These are phyloP conservation scores for Dolichoris vasculosae DNA, from an alignment of 1,140 invertebrate species.

Conservation along the genomic window DNA sequence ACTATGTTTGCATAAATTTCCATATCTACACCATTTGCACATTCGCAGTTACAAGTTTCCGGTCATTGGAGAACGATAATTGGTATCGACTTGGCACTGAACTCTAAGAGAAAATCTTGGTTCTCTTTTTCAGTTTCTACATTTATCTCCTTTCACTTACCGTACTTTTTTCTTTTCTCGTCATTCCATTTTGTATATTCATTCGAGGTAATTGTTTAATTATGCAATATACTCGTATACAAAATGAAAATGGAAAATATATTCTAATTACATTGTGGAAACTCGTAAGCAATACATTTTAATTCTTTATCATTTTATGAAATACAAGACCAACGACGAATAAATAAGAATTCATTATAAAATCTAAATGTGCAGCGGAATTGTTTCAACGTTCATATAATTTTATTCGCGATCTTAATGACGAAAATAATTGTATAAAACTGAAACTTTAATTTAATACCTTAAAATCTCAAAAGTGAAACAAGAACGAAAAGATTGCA, in stretches of 20 bases:
- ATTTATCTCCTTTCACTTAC: not conserved
- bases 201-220: not conserved
- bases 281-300: not conserved
- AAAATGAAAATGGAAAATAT: not conserved
- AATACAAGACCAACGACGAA: not conserved
- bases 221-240: not conserved
- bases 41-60: slow-evolving; percentile 36
- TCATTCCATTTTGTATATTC: not conserved
- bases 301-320: not conserved
- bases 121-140: slow-evolving; percentile 22
- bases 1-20: slow-evolving; percentile 58
- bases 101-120: slow-evolving; percentile 23
- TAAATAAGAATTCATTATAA: too few relatives aligned
- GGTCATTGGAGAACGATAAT: slow-evolving; percentile 58
- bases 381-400: too few relatives aligned
- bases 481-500: too few relatives aligned
- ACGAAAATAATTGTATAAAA: too few relatives aligned
- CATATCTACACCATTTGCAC: slow-evolving; percentile 23
- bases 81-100: slow-evolving; percentile 56
- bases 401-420: too few relatives aligned
- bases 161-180: not conserved
- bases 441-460: too few relatives aligned
- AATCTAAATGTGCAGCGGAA: too few relatives aligned
- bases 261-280: not conserved
- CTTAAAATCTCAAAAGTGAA: too few relatives aligned